Evolutionary conservation across 2,113 vertebrate species (phyloP).

Genomic region (Neotragus pygmaeus): DNA sequence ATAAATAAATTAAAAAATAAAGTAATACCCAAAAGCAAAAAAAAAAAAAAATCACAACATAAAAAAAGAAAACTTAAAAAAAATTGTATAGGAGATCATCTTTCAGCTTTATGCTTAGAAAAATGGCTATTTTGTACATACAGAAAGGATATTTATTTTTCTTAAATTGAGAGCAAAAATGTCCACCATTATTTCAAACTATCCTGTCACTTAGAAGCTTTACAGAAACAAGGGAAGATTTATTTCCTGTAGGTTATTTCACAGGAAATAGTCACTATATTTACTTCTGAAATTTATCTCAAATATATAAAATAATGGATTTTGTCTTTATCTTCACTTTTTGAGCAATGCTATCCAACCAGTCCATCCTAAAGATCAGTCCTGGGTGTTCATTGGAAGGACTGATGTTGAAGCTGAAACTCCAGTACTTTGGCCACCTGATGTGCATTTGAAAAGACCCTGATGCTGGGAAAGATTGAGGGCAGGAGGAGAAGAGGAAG

Average conservation of each 20-base stretch:
- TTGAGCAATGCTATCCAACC: neutral
- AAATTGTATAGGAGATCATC: neutral
- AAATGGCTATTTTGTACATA: neutral
- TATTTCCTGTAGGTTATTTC: neutral
- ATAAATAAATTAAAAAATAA: no score
- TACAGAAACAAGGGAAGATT: neutral
- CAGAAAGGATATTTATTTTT: neutral
- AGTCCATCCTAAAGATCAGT: neutral
- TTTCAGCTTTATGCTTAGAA: neutral
- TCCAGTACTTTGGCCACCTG: neutral
- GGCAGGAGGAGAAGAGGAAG: neutral
- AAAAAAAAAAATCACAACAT: no score
- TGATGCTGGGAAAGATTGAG: neutral
- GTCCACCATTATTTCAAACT: neutral
- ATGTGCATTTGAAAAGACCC: neutral
- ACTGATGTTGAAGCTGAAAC: neutral
- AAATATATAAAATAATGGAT: neutral
- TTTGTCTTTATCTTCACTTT: neutral
- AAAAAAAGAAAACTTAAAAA: neutral
- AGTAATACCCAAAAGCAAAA: no score
- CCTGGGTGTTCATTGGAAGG: neutral
- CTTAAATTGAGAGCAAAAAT: neutral
- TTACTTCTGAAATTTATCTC: slow-evolving; percentile 22
- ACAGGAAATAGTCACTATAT: neutral
- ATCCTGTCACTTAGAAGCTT: neutral